phyloP scores from a whole-genome alignment of 53 echinoderm and acorn worm genomes.

The Echinarachnius parma region DNA sequence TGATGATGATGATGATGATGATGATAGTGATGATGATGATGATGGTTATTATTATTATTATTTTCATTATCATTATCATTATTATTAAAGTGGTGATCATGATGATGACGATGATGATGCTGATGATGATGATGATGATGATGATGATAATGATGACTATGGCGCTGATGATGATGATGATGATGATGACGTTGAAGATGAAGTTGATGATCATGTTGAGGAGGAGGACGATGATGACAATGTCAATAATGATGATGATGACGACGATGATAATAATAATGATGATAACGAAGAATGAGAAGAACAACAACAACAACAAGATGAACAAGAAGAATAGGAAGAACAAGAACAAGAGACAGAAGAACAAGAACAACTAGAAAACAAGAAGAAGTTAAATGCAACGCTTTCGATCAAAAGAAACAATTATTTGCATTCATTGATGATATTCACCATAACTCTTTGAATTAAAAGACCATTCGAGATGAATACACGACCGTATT shows the following conservation, averaged over 20 bases:
- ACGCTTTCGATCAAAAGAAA: no score
- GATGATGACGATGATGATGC: background rate
- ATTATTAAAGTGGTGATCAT: background rate
- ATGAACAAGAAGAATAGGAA: background rate
- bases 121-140: conserved; percentile 17
- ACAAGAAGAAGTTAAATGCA: background rate
- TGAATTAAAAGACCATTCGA: no score
- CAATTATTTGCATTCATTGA: no score
- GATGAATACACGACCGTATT: no score
- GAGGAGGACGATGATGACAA: background rate
- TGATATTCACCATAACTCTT: no score
- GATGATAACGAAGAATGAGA: background rate
- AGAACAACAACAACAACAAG: background rate
- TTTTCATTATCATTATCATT: no score
- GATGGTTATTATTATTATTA: no score
- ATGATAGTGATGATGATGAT: background rate
- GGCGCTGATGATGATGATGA: background rate
- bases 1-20: background rate
- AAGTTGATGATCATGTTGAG: background rate
- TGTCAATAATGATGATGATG: background rate
- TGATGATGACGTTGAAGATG: background rate
- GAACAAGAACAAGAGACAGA: background rate
- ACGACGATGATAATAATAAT: background rate
- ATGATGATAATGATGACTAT: background rate
- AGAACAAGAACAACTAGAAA: background rate